Base-by-base conservation (phyloP, 2,888 invertebrate genomes). In the Sesia apiformis region DNA sequence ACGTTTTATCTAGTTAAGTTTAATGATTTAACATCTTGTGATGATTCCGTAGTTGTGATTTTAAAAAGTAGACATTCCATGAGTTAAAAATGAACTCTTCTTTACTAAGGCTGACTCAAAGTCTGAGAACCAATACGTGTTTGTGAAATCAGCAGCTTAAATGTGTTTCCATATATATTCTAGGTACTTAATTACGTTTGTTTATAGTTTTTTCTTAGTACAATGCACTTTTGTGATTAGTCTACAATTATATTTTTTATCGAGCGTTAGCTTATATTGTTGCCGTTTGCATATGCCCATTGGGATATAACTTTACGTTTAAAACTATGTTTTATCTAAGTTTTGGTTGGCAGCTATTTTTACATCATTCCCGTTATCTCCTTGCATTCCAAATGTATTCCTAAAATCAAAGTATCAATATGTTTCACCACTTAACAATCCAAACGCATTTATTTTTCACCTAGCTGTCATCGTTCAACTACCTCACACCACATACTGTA, bases 401-500 rank as follows among this genome's bases (percentile, higher is more conserved):
- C 7, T 42, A 3, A 6, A 42, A 42, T 42, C 7, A 5, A 23
- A 23, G 5, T 42, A 42, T 42, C 62, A 62, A 58, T 60, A 62
- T 55, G 57, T 23, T 65, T 75, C 74, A 74, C 73, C 55, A 59
- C 56, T 61, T 74, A 77, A 74, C 69, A 67, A 64, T 67, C 53
- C 53, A 55, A 70, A 70, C 62, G 67, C 73, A 67, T 70, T 46
- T 38, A 50, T 38, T 38, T 66, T 59, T 63, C 72, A 76, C 75
- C 60, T 75, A 77, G 72, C 75, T 78, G 65, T 71, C 78, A 79
- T 81, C 64, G 69, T 73, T 68, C 59, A 61, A 61, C 66, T 70
- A 77, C 81, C 81, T 83, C 81, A 84, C 84, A 84, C 84, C 80
- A 82, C 83, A 77, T 77, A 77, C 61, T 70, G 65, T 76, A 76